A percentile compares a stretch with the other conserved stretches of the same genome.
phyloP scores from a whole-genome alignment of 1,140 invertebrate species.

The Heliconius nattereri region DNA sequence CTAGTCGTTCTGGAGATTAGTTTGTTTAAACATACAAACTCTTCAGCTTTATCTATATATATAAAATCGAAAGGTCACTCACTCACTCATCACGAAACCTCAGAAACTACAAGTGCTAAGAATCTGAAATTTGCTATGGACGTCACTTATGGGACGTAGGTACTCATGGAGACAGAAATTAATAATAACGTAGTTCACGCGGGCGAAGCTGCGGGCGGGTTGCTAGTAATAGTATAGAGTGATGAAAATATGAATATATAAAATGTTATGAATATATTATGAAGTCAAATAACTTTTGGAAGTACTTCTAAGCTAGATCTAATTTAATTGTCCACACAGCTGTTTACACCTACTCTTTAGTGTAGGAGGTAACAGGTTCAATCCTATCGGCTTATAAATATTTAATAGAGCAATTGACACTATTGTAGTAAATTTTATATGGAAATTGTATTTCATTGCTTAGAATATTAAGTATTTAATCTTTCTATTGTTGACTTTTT shows the following conservation, averaged over 20 bases:
- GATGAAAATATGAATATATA: too few relatives aligned
- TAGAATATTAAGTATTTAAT: neutral
- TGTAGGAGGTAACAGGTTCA: conserved; percentile 22
- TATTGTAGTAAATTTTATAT: neutral
- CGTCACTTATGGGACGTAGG: too few relatives aligned
- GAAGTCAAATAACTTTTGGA: neutral
- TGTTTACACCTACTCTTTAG: conserved; percentile 10
- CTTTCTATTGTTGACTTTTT: neutral
- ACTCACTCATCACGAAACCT: too few relatives aligned
- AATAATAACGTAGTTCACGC: too few relatives aligned
- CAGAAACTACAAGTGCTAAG: too few relatives aligned
- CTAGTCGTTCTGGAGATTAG: too few relatives aligned
- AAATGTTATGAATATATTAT: neutral
- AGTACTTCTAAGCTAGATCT: neutral
- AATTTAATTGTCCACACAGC: neutral
- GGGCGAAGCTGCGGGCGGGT: too few relatives aligned
- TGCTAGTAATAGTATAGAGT: neutral
- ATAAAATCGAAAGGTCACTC: too few relatives aligned
- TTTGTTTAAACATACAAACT: too few relatives aligned
- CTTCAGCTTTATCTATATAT: too few relatives aligned
- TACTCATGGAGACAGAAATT: too few relatives aligned
- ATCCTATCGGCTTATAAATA: conserved; percentile 15
- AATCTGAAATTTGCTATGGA: too few relatives aligned
- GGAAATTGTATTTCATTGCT: neutral
- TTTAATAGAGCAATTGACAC: conserved; percentile 7